phyloP scores from a whole-genome alignment of 2,888 invertebrate genomes.

The Tetranychus truncatus region DNA sequence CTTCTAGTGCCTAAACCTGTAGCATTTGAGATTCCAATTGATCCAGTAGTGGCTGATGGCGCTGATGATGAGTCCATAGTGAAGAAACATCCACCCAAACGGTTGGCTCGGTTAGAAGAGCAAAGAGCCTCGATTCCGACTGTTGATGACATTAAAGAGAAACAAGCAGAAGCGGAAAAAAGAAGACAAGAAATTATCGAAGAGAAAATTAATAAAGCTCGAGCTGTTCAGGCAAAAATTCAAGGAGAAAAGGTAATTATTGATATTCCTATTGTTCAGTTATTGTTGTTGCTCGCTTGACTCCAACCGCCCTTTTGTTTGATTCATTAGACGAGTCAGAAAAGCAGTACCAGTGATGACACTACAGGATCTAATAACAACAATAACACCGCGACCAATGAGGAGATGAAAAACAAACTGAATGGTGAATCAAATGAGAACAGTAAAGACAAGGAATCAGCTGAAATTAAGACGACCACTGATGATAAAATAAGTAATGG shows the following conservation, averaged over 20 bases:
- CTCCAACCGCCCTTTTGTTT: neutral
- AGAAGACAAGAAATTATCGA: conserved; percentile 42
- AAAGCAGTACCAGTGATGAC: neutral
- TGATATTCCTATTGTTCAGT: neutral
- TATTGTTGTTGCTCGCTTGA: neutral
- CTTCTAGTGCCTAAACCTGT: conserved; percentile 25
- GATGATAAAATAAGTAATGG: neutral
- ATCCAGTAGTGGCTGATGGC: conserved; percentile 12
- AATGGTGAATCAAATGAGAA: neutral
- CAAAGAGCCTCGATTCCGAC: conserved; percentile 41
- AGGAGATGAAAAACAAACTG: no score
- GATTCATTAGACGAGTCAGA: neutral
- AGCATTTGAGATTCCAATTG: conserved; percentile 27
- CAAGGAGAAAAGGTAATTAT: conserved; percentile 9
- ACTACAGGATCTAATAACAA: neutral
- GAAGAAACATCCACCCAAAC: conserved; percentile 27
- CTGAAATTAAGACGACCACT: no score
- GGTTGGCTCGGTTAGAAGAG: conserved; percentile 41
- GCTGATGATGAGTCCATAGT: conserved; percentile 28
- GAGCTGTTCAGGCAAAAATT: conserved; percentile 7
- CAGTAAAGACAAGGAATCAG: neutral
- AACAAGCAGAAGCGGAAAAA: conserved; percentile 51
- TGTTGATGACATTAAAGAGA: conserved; percentile 46
- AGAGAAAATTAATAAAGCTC: conserved; percentile 7
- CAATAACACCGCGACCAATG: neutral